phyloP scores from a whole-genome alignment of 2,113 vertebrate species.

The Crotalus viridis region DNA sequence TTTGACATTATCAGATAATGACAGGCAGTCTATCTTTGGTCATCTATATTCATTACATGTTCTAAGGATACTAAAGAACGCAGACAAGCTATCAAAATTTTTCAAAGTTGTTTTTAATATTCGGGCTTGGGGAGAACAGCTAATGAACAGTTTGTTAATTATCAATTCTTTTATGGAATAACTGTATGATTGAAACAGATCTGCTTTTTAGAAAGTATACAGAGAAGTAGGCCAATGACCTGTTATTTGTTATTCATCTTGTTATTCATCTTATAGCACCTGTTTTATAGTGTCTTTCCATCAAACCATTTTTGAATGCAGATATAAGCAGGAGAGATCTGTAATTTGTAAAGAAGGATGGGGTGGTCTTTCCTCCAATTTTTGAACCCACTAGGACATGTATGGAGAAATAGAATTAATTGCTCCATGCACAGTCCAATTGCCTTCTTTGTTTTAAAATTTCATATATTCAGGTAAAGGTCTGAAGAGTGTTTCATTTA shows the following conservation, averaged over 20 bases:
- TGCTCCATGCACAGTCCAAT: background rate
- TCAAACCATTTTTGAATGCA: background rate
- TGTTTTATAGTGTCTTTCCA: background rate
- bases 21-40: background rate
- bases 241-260: background rate
- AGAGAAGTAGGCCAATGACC: background rate
- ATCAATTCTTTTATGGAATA: background rate
- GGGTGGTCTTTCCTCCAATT: background rate
- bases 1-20: conserved; percentile 18
- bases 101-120: background rate
- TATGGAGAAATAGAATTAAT: background rate
- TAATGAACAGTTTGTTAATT: conserved; percentile 5
- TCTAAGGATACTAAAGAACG: background rate
- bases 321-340: background rate
- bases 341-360: background rate
- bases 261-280: background rate
- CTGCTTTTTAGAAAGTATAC: background rate
- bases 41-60: conserved; percentile 8
- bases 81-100: conserved; percentile 4
- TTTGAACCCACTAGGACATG: background rate
- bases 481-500: background rate
- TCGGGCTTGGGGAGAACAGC: background rate
- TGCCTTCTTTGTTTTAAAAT: background rate
- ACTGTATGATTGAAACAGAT: background rate
- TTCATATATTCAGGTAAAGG: background rate